Percentiles rank a stretch among this genome's conserved stretches.
Evolutionary conservation across 2,888 invertebrate genomes (phyloP).

Genomic region (Trisateles emortualis): DNA sequence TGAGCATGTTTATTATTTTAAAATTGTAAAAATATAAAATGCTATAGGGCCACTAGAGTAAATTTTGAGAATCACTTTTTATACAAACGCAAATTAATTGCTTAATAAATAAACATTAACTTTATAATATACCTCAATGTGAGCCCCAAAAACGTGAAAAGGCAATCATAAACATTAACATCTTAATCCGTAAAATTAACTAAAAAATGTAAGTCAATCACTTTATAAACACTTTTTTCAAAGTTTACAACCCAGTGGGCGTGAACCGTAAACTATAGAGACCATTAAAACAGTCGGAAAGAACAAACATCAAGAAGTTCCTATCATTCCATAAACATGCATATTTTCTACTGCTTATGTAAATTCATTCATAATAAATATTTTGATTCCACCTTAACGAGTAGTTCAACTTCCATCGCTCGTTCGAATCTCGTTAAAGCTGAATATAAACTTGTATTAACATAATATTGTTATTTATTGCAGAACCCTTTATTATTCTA

Average conservation of each 20-base stretch:
- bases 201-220: conserved; percentile 6
- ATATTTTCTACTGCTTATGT: conserved; percentile 77
- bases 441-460: conserved; percentile 73
- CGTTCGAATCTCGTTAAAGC: conserved; percentile 75
- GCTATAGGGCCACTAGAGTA: too few species aligned
- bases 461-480: conserved; percentile 81
- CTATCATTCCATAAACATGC: conserved; percentile 59
- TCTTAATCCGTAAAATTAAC: conserved; percentile 1
- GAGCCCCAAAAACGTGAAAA: neutral
- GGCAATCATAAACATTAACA: neutral
- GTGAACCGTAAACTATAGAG: conserved; percentile 12
- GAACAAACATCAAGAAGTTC: conserved; percentile 39
- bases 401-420: conserved; percentile 72
- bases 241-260: conserved; percentile 8
- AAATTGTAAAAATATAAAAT: too few species aligned
- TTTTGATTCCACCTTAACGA: conserved; percentile 82
- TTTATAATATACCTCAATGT: neutral
- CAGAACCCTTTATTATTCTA: conserved; percentile 63
- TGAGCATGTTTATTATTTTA: too few species aligned
- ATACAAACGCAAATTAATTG: too few species aligned
- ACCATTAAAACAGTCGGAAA: conserved; percentile 34
- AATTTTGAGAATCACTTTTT: too few species aligned
- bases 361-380: conserved; percentile 84
- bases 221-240: conserved; percentile 7
- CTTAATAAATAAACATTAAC: neutral